Conservation (phyloP, 92 coral and sea anemone species). For the Parazoanthus atlanticus region DNA sequence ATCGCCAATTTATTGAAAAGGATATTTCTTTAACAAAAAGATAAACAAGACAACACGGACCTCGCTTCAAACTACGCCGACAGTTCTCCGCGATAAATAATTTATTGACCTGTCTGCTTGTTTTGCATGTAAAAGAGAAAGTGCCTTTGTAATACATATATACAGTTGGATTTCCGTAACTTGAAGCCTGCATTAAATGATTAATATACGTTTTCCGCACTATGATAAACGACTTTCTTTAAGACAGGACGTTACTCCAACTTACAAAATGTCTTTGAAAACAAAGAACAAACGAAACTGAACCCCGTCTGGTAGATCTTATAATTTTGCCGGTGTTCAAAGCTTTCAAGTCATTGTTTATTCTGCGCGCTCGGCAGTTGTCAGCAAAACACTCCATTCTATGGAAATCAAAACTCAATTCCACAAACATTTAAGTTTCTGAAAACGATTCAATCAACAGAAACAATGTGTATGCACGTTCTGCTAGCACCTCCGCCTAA, state of each 20-base stretch:
- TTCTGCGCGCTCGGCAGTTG: conserved; percentile 60
- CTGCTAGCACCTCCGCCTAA: neutral
- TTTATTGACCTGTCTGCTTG: conserved; percentile 56
- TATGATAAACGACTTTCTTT: neutral
- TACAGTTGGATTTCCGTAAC: conserved; percentile 27
- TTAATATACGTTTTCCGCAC: neutral
- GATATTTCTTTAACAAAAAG: conserved; percentile 12
- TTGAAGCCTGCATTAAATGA: conserved; percentile 2
- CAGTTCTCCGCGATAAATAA: conserved; percentile 55
- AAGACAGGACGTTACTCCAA: neutral
- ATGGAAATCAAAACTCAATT: conserved; percentile 57
- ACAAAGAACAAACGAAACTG: conserved; percentile 2
- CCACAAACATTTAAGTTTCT: conserved; percentile 15
- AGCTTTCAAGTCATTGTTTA: conserved; percentile 62
- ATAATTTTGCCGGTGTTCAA: conserved; percentile 51
- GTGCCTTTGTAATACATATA: conserved; percentile 37
- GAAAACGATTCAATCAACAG: conserved; percentile 24
- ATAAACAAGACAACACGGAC: conserved; percentile 19
- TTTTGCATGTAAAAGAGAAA: conserved; percentile 68
- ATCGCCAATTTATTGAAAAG: conserved; percentile 3
- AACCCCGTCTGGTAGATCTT: conserved; percentile 7
- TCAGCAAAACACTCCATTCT: conserved; percentile 74
- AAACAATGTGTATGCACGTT: neutral
- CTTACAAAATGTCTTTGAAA: neutral
- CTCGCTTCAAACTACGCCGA: conserved; percentile 46